Conservation (phyloP, 1,140 invertebrate species). For the Drosophila aff. region DNA sequence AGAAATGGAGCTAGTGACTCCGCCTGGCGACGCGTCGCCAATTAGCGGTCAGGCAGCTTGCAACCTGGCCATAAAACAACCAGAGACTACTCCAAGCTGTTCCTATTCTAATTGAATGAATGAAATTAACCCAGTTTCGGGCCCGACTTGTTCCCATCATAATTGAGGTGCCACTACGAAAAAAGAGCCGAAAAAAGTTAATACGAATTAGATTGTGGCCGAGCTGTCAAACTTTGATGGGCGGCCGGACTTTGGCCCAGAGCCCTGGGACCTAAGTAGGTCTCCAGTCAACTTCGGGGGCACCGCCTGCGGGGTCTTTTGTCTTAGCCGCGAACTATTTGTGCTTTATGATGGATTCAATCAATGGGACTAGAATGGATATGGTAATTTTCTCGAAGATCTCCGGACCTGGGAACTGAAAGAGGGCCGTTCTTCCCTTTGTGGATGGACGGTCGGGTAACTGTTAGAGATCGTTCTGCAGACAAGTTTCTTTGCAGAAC, state of each 20-base stretch:
- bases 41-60: conserved; percentile 66
- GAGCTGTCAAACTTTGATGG: conserved; percentile 64
- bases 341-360: conserved; percentile 52
- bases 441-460: conserved; percentile 25
- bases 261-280: conserved; percentile 34
- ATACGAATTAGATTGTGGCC: conserved; percentile 68
- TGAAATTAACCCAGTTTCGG: conserved; percentile 76
- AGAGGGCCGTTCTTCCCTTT: conserved; percentile 30
- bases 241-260: conserved; percentile 22
- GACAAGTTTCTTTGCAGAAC: conserved; percentile 52
- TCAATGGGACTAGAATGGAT: conserved; percentile 29
- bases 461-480: conserved; percentile 39
- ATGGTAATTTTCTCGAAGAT: conserved; percentile 27
- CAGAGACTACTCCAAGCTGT: conserved; percentile 29
- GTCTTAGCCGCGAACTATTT: conserved; percentile 37
- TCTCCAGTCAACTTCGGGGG: conserved; percentile 27
- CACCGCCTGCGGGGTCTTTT: conserved; percentile 39
- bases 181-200: conserved; percentile 42
- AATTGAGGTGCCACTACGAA: conserved; percentile 50
- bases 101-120: conserved; percentile 82
- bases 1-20: conserved; percentile 52
- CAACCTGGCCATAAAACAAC: conserved; percentile 55
- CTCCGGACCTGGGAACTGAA: conserved; percentile 7
- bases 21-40: conserved; percentile 56
- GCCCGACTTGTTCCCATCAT: conserved; percentile 62